phyloP scores from a whole-genome alignment of 2,888 invertebrate genomes.

The Norana najaformis region DNA sequence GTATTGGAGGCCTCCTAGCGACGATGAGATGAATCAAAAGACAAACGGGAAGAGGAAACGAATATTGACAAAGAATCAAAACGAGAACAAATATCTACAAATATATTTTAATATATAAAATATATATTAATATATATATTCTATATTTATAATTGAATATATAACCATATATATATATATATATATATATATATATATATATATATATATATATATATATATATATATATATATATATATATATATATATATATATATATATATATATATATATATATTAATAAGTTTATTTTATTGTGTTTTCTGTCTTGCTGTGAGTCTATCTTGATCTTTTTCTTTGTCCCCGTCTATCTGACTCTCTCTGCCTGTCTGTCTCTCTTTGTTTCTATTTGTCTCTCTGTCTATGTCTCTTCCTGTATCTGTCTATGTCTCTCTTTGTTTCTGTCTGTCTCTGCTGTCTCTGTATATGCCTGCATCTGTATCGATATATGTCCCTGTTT shows the following conservation, averaged over 20 bases:
- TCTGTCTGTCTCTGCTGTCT: too few species aligned
- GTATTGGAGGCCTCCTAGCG: background rate
- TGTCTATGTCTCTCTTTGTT: too few species aligned
- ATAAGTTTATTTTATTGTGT: background rate
- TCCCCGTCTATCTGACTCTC: too few species aligned
- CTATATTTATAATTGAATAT: too few species aligned
- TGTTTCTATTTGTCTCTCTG: too few species aligned
- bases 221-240: too few species aligned
- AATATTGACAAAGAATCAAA: background rate
- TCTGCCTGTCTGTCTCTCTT: too few species aligned
- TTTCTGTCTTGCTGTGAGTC: background rate
- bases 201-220: too few species aligned
- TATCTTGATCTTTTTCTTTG: background rate
- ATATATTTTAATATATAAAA: background rate
- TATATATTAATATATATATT: background rate
- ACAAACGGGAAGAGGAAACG: background rate
- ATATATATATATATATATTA: background rate
- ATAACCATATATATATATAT: background rate
- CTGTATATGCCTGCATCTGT: background rate
- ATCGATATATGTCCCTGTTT: background rate
- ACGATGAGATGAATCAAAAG: constrained; percentile 13
- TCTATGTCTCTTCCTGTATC: too few species aligned
- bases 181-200: too few species aligned
- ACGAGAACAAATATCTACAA: background rate
- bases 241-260: too few species aligned